These are phyloP conservation scores for Trachurus trachurus DNA, from an alignment of 2,797 vertebrate species.

Conservation along the genomic window DNA sequence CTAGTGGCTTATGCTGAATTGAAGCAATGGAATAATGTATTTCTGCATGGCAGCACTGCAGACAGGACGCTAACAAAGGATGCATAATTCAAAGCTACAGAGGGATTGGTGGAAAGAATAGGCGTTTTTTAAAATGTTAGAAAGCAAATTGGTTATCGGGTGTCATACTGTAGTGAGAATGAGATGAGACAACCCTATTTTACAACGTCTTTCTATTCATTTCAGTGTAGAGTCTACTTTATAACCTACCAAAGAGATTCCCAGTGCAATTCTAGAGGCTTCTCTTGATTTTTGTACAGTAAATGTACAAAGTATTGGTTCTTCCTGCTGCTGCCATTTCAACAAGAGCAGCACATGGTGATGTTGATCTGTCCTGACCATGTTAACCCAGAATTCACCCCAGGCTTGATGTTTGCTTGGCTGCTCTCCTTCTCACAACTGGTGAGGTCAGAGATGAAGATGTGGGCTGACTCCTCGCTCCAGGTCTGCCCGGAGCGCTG, in stretches of 20 bases:
- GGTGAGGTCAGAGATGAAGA: conserved; percentile 42
- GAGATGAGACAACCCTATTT: too few species aligned
- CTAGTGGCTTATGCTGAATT: neutral
- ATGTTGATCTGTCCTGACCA: conserved; percentile 62
- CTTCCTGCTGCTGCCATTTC: conserved; percentile 34
- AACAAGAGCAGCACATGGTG: conserved; percentile 38
- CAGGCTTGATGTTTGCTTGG: conserved; percentile 39
- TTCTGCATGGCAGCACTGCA: neutral
- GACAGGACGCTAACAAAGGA: neutral
- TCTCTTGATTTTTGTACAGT: neutral
- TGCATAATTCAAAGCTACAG: neutral
- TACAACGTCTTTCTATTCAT: conserved; percentile 1
- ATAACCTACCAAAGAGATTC: too few species aligned
- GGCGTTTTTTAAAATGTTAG: neutral
- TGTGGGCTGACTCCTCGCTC: conserved; percentile 31
- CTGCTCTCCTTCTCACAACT: conserved; percentile 39
- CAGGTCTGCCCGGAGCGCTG: conserved; percentile 36
- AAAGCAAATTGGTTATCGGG: neutral
- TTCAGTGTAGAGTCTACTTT: too few species aligned
- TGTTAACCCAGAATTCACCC: conserved; percentile 48
- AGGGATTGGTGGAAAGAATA: neutral
- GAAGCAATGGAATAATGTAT: neutral
- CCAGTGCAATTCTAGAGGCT: neutral
- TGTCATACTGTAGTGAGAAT: neutral
- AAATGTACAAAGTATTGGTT: neutral